Percentiles rank a stretch among this genome's conserved stretches.
Conservation (phyloP, 2,888 invertebrate species). For the Xestia xanthographa region DNA sequence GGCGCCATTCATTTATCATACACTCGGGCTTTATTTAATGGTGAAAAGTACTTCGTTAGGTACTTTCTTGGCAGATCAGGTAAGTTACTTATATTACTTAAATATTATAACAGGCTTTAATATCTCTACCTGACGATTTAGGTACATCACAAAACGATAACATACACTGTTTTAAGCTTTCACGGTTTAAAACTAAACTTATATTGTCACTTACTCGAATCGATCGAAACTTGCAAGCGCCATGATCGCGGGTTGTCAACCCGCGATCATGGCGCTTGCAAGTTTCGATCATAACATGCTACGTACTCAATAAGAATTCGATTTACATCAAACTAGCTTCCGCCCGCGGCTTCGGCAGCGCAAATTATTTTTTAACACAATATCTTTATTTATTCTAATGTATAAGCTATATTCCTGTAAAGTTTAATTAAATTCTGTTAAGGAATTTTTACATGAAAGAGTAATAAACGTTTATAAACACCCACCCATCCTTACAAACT, state of each 20-base stretch:
- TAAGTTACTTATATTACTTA: background rate
- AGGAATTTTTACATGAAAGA: background rate
- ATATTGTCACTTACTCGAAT: no score
- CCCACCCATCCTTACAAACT: background rate
- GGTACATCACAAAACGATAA: background rate
- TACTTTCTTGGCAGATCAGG: background rate
- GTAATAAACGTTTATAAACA: background rate
- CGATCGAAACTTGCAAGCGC: no score
- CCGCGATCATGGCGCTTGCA: no score
- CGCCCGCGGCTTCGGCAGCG: background rate
- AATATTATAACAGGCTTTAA: background rate
- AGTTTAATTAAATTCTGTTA: no score
- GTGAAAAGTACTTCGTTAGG: background rate
- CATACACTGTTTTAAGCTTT: no score
- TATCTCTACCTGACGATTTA: background rate
- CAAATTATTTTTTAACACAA: background rate
- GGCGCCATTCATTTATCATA: background rate
- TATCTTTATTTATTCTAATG: no score
- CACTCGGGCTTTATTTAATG: background rate
- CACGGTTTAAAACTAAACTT: no score
- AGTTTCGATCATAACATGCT: background rate
- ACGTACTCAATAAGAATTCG: background rate
- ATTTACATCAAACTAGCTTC: background rate
- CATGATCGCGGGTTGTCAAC: no score
- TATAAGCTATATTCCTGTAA: no score